phyloP scores from a whole-genome alignment of 35 echinoderm and acorn worm genomes.

The Lytechinus variegatus region DNA sequence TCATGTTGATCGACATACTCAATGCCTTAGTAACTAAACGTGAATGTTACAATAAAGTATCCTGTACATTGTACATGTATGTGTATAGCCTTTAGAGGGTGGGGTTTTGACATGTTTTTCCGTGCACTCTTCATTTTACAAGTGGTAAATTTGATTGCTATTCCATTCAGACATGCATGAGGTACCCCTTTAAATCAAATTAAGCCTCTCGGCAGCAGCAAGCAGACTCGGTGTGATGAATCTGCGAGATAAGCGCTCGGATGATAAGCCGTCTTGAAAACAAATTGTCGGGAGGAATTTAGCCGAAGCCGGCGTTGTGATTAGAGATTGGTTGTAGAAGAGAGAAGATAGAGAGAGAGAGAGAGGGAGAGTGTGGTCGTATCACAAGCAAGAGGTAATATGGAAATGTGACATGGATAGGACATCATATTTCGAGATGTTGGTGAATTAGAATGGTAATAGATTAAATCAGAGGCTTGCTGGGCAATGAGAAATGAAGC shows the following conservation, averaged over 20 bases:
- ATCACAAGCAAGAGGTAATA: not conserved
- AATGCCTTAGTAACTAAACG: no score
- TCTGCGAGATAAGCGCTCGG: not conserved
- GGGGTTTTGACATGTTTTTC: not conserved
- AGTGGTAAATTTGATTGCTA: not conserved
- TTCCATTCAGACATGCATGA: not conserved
- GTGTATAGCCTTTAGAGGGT: not conserved
- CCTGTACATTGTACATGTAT: no score
- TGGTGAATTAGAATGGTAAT: constrained; percentile 27
- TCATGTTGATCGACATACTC: no score
- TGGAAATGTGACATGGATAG: constrained; percentile 35
- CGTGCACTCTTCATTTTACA: not conserved
- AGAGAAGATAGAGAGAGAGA: not conserved
- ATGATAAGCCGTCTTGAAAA: constrained; percentile 49
- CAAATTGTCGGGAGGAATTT: constrained; percentile 40
- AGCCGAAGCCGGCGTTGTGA: not conserved
- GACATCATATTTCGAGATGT: constrained; percentile 37
- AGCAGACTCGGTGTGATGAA: constrained; percentile 17
- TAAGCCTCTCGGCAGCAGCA: not conserved
- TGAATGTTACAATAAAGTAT: not conserved
- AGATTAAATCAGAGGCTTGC: constrained; percentile 32
- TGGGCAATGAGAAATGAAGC: not conserved
- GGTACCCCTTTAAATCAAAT: constrained; percentile 12
- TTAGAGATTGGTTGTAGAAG: constrained; percentile 23
- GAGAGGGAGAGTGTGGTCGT: not conserved